Evolutionary conservation across 1,140 invertebrate species (phyloP).

Genomic region (Bombus waltoni): DNA sequence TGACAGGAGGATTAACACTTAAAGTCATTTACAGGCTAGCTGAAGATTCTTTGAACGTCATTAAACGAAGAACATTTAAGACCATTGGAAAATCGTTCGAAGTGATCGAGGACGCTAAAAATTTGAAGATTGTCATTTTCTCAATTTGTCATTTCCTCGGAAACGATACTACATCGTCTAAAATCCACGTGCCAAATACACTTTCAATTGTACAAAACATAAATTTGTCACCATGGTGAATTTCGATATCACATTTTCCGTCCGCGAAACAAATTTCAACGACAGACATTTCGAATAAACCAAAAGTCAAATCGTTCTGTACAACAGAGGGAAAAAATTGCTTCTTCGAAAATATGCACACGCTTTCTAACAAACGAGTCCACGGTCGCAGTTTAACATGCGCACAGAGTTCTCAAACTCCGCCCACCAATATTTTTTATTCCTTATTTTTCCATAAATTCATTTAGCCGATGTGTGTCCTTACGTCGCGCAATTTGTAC

Average conservation of each 20-base stretch:
- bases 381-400: background rate
- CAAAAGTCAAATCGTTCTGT: background rate
- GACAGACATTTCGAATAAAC: background rate
- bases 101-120: background rate
- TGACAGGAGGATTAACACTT: no score
- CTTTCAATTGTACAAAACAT: background rate
- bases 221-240: background rate
- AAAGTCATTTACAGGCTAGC: background rate
- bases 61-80: background rate
- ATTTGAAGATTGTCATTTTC: background rate
- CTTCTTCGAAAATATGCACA: conserved; percentile 10
- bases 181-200: background rate
- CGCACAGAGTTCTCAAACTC: background rate
- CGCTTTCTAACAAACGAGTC: background rate
- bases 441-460: conserved; percentile 20
- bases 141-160: background rate
- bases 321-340: background rate
- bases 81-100: background rate
- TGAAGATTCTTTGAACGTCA: background rate
- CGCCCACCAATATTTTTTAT: no score
- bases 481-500: conserved; percentile 42
- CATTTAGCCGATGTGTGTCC: conserved; percentile 23
- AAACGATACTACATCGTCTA: background rate
- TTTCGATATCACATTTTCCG: background rate
- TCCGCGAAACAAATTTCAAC: background rate